Evolutionary conservation across 2,113 vertebrate genomes (phyloP).

Genomic region (Indicator indicator): DNA sequence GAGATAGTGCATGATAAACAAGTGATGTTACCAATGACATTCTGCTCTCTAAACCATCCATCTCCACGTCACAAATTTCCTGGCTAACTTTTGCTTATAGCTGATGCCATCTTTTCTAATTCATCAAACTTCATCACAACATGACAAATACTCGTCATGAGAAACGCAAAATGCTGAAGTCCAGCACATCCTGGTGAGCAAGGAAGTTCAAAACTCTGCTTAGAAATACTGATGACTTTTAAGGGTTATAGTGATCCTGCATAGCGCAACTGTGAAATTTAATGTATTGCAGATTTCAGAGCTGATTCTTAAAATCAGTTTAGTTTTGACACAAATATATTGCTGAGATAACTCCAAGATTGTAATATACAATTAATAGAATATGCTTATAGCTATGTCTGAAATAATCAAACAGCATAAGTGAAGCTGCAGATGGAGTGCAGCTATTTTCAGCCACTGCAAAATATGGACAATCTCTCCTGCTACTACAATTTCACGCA

Average conservation of each 20-base stretch:
- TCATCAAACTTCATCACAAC: not conserved
- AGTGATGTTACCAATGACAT: not conserved
- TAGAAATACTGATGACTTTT: not conserved
- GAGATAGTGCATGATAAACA: not conserved
- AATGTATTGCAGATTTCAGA: not conserved
- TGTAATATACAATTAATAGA: slow-evolving; percentile 48
- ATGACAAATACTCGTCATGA: not conserved
- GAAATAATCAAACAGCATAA: slow-evolving; percentile 44
- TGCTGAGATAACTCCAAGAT: slow-evolving; percentile 6
- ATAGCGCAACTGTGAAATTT: not conserved
- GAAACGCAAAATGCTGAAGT: not conserved
- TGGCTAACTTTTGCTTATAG: not conserved
- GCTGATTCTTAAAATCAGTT: slow-evolving; percentile 13
- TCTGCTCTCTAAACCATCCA: not conserved
- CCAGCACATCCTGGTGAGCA: not conserved
- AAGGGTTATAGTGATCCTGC: not conserved
- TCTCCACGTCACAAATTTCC: not conserved
- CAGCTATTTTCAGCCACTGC: slow-evolving; percentile 78
- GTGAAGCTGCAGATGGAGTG: slow-evolving; percentile 58
- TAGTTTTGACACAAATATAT: not conserved
- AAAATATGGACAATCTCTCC: slow-evolving; percentile 75
- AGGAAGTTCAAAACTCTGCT: not conserved
- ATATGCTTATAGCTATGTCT: slow-evolving; percentile 38
- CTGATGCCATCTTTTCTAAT: not conserved
- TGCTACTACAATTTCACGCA: slow-evolving; percentile 80